Base-by-base conservation (phyloP, 2,113 vertebrate genomes). In the Hymenochirus boettgeri region DNA sequence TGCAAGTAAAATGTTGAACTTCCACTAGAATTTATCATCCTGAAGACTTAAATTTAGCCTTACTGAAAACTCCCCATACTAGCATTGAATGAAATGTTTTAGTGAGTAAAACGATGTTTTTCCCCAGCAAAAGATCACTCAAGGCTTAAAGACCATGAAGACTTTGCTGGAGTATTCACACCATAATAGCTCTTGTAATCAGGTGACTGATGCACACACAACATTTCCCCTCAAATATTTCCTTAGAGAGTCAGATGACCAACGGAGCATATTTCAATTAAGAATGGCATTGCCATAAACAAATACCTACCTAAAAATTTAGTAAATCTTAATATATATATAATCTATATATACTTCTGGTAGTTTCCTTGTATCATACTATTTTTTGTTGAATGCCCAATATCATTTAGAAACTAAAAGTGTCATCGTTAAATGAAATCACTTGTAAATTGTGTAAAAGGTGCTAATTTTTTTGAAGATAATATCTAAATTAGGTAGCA, bases 1-100 rank as follows among this genome's bases (percentile, higher is more conserved):
- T 48, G 46, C 21, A 48, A 48, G 46, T 18, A 22, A 48, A 48
- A 48, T 48, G 46, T 48, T 48, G 46, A 48, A 48, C 46, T 48
- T 48, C 46, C 19, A 23, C 46, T 22, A 48, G 46, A 48, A 48
- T 48, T 48, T 48, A 48, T 48, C 46, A 48, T 23, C 46, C 18
- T 12, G 5, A 48, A 48, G 46, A 48, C 46, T 48, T 9, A 23
- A 48, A 23, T 48, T 5, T 48, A 48, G 46, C 46, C 19, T 48
- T 48, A 10, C 21, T 21, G 21, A 18, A n/a, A 48, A 48, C 46
- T 48, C 19, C 19, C 46, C 18, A 21, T 48, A 48, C 19, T 21
- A 11, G 46, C 46, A 22, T 7, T 48, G 46, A 48, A 48, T 48
- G 22, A 12, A 48, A 48, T 48, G 19, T 48, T 48, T 7, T 48